Evolutionary conservation across 2,888 invertebrate species (phyloP), one percentile per base, ranked within the genome.

Genomic region (Xestia xanthographa): DNA sequence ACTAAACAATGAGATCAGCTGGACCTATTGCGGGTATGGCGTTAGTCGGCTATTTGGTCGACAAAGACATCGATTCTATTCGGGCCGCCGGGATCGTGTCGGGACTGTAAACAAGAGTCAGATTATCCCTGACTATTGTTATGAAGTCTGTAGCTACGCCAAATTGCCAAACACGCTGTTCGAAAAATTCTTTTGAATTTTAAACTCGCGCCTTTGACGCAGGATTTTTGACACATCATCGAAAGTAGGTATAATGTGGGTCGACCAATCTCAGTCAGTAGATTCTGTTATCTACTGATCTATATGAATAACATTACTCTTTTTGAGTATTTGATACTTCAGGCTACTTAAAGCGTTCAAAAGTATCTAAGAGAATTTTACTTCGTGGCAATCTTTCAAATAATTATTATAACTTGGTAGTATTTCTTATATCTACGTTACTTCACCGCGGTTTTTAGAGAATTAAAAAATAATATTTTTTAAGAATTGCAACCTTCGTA

Each of bases 1-100:
- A 96, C 96, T 96, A 96, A 96, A 96, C 96, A 96, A 95, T 96
- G 96, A 95, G 94, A 94, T 96, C 96, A 96, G 93, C 93, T 92
- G 92, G 87, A 88, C 89, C 85, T 86, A 90, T 87, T 87, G 88
- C 89, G 89, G 90, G 86, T 85, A 87, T 91, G 90, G 87, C 89
- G 88, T 88, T 89, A 89, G 86, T 82, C 85, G 87, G 85, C 86
- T 88, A 90, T 84, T 89, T 88, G 85, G 88, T 87, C 89, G 91
- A 92, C 93, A 93, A 92, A 92, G 93, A 93, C 93, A 92, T 90
- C 89, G 91, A 90, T 93, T 94, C 88, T 88, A 80, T 87, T 87
- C 82, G 69, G 72, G 69, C 80, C 74, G 50, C 72, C 78, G 77
- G 26, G 82, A 75, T 83, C 83, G 75, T 84, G 83, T 83, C 87